A percentile compares a stretch with the other conserved stretches of the same genome.
Evolutionary conservation across 2,888 invertebrate species (phyloP).

Genomic region (Corythucha ciliata): DNA sequence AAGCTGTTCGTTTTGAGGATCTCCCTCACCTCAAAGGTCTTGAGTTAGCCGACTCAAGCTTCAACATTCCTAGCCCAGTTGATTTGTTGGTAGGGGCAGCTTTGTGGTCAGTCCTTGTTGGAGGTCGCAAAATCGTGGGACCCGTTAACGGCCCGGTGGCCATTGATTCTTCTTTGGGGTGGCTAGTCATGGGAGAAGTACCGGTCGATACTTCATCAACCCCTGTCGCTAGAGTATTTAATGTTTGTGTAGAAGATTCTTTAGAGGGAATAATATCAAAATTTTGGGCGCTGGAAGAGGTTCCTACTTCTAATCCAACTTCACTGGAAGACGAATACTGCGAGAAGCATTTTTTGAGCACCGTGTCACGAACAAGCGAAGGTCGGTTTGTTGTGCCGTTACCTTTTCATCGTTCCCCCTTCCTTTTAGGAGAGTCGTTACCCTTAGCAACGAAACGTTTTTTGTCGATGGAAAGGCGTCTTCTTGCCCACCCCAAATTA

Average conservation of each 20-base stretch:
- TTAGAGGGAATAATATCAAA: not conserved
- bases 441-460: not conserved
- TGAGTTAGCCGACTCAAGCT: conserved; percentile 7
- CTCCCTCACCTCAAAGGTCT: conserved; percentile 4
- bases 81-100: not conserved
- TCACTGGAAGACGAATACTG: not conserved
- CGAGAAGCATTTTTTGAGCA: not conserved
- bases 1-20: not conserved
- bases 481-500: not conserved
- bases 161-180: not conserved
- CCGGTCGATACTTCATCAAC: too few relatives aligned
- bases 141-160: not conserved
- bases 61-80: conserved; percentile 1
- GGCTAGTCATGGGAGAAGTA: not conserved
- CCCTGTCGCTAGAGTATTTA: not conserved
- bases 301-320: not conserved
- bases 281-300: not conserved
- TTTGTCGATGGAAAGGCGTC: not conserved
- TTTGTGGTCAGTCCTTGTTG: not conserved
- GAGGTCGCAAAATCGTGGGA: not conserved
- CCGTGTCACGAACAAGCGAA: not conserved
- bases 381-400: not conserved
- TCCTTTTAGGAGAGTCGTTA: not conserved
- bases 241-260: too few relatives aligned
- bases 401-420: not conserved